Conservation (phyloP, 23 tunicate species). For the Corella eumyota region DNA sequence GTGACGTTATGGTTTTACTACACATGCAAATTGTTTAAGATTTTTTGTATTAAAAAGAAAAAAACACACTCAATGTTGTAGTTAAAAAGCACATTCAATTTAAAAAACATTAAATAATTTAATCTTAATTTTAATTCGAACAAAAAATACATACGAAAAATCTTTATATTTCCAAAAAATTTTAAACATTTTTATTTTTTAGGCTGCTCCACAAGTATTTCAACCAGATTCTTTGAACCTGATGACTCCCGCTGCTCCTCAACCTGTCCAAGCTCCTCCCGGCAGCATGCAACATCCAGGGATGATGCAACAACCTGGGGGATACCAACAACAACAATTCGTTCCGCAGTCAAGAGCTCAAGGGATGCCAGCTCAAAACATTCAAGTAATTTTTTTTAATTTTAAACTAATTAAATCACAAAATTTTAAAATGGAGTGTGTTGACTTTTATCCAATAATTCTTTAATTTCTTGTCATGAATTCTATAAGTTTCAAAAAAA, state of each 20-base stretch:
- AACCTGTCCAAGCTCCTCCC: conserved; percentile 20
- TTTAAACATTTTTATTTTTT: conserved; percentile 1
- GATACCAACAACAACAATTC: conserved; percentile 9
- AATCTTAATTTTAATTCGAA: too few relatives aligned
- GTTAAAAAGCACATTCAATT: too few relatives aligned
- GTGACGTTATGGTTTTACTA: too few relatives aligned
- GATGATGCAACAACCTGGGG: conserved; percentile 19
- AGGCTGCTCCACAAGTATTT: conserved; percentile 18
- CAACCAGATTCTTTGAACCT: conserved; percentile 45
- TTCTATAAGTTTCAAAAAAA: too few relatives aligned
- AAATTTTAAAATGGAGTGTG: not conserved
- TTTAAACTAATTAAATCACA: not conserved
- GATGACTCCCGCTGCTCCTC: conserved; percentile 55
- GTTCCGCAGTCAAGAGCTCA: not conserved
- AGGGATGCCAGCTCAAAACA: conserved; percentile 12
- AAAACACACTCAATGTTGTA: too few relatives aligned
- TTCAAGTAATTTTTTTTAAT: conserved; percentile 7
- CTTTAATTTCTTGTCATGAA: too few relatives aligned
- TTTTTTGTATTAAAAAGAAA: too few relatives aligned
- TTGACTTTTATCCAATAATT: too few relatives aligned
- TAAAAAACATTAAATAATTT: too few relatives aligned
- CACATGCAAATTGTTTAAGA: too few relatives aligned
- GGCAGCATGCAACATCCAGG: conserved; percentile 27
- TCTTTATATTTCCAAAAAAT: too few relatives aligned
- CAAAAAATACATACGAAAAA: too few relatives aligned